Evolutionary conservation across 2,797 vertebrate species (phyloP), one percentile per base, ranked within the genome.

Genomic region (Antennarius maculatus): DNA sequence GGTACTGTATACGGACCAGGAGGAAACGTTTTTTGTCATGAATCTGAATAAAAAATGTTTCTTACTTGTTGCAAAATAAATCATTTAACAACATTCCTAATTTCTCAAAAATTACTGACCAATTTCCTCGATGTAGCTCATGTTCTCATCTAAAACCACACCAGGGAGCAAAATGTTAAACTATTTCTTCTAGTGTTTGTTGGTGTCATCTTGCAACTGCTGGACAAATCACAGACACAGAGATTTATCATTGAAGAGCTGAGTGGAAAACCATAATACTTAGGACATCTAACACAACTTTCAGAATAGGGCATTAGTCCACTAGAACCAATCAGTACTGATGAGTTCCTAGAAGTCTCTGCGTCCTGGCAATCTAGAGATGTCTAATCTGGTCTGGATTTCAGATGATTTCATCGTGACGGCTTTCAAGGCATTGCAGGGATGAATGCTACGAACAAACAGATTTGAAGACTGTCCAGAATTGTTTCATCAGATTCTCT

Each of bases 261-360:
- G 13, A 39, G 9, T 9, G 9, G 37, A n/a, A 46, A 46, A 46
- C 16, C 15, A n/a, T 15, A 47, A 18, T 47, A 10, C n/a, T 47
- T 56, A 29, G 11, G 14, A 43, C 13, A 14, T 15, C 42, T 43
- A 43, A 43, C 4, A 43, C 42, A 13, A 43, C 11, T 43, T 13
- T 43, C 5, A 43, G 42, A 14, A 43, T 14, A 43, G 14, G 14
- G 42, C 42, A 43, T 43, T 15, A 43, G 42, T 43, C 13, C 14
- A 59, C 55, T 48, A 61, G 64, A 48, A 50, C 23, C 8, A 42
- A 52, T 27, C 17, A 1, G 34, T 7, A 9, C 61, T 53, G 42
- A 77, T 60, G 42, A 62, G 57, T 69, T 66, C 61, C 28, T 54
- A 63, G 54, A 70, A 73, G 7, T 47, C 18, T 41, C 46, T 28